These are phyloP conservation scores for Orientallactaga sibirica DNA, from an alignment of 2,797 vertebrate genomes.

Conservation along the genomic window DNA sequence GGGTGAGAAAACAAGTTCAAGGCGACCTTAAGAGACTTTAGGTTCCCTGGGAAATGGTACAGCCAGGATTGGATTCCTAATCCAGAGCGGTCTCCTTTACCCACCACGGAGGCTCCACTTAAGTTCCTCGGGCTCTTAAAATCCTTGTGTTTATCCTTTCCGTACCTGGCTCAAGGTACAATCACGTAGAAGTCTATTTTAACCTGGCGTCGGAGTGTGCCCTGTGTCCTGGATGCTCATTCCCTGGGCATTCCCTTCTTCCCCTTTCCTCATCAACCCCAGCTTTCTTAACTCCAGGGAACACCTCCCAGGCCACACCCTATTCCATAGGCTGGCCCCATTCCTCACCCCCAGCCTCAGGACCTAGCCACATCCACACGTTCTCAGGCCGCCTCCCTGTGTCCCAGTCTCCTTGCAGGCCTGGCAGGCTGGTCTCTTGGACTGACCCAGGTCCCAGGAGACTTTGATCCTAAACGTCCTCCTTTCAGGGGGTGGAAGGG, in stretches of 20 bases:
- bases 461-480: not conserved
- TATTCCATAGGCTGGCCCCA: not conserved
- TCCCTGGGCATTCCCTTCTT: not conserved
- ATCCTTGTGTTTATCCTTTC: not conserved
- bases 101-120: not conserved
- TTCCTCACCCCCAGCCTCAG: not conserved
- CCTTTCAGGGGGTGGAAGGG: not conserved
- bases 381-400: not conserved
- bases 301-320: not conserved
- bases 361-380: not conserved
- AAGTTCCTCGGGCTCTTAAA: not conserved
- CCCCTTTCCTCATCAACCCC: fast-evolving
- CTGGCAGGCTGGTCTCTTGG: no score
- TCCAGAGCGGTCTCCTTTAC: not conserved
- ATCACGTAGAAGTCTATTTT: not conserved
- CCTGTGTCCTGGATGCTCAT: not conserved
- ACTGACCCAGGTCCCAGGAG: not conserved
- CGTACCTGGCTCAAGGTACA: not conserved
- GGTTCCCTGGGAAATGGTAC: not conserved
- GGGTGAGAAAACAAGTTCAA: not conserved
- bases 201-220: not conserved
- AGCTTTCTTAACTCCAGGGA: not conserved
- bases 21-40: not conserved
- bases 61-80: not conserved
- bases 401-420: fast-evolving